Evolutionary conservation across 1,140 invertebrate species (phyloP).

Genomic region (Drosophila santomea): DNA sequence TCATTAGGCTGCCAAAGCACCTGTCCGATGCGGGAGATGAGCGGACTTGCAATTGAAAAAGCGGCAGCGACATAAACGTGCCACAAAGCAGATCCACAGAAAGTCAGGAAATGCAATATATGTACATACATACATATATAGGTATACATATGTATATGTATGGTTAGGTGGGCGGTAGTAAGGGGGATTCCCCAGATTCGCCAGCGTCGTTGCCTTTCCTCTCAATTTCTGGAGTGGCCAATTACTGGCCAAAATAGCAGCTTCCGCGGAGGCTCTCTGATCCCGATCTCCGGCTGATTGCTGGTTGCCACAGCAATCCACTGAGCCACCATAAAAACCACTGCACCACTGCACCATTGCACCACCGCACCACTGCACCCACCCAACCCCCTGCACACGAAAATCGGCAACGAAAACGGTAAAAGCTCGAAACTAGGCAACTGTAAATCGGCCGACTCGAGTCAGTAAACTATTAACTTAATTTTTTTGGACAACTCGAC

Average conservation of each 20-base stretch:
- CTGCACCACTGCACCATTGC: slow-evolving; percentile 2
- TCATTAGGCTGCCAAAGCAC: slow-evolving; percentile 74
- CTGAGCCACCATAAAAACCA: background rate
- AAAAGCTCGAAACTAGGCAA: slow-evolving; percentile 66
- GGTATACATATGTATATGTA: too few species aligned
- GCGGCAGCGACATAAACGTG: slow-evolving; percentile 46
- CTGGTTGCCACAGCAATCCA: slow-evolving; percentile 48
- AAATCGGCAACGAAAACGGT: slow-evolving; percentile 47
- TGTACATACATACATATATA: slow-evolving; percentile 19
- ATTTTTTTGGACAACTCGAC: slow-evolving; percentile 63
- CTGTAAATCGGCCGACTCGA: slow-evolving; percentile 59
- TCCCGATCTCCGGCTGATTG: slow-evolving; percentile 54
- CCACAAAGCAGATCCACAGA: slow-evolving; percentile 39
- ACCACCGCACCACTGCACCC: slow-evolving; percentile 11
- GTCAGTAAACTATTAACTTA: slow-evolving; percentile 67
- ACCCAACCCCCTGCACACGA: background rate
- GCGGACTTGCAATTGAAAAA: slow-evolving; percentile 37
- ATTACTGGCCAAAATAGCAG: slow-evolving; percentile 78
- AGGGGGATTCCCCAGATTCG: slow-evolving; percentile 17
- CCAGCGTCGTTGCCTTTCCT: background rate
- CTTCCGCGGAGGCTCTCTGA: slow-evolving; percentile 66
- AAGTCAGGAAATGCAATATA: background rate
- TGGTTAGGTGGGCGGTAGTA: slow-evolving; percentile 19
- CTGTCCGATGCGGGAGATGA: slow-evolving; percentile 43
- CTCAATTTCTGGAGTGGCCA: slow-evolving; percentile 38